Conservation (phyloP, 2,797 vertebrate species). For the Lophotriccus pileatus region DNA sequence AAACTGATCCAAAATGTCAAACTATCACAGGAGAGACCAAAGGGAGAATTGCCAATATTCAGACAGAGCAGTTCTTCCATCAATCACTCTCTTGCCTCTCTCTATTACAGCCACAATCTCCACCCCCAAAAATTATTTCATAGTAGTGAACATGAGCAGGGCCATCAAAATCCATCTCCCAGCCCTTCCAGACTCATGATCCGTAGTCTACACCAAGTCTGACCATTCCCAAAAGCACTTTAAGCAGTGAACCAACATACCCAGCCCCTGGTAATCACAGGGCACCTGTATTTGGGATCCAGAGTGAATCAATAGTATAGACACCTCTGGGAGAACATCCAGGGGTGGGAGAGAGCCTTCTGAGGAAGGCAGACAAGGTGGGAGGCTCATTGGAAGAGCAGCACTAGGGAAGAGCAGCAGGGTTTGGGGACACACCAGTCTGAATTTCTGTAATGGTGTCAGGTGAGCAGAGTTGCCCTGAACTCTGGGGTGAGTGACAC, state of each 20-base stretch:
- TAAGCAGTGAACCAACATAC: background rate
- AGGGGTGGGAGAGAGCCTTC: background rate
- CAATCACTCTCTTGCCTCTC: background rate
- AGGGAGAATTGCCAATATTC: background rate
- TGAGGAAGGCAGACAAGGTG: background rate
- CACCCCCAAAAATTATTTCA: background rate
- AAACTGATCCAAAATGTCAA: conserved; percentile 8
- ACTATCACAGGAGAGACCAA: background rate
- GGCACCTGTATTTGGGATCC: background rate
- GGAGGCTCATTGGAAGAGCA: background rate
- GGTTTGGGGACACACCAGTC: background rate
- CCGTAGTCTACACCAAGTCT: background rate
- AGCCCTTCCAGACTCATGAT: background rate
- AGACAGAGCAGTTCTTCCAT: background rate
- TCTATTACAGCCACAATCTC: background rate
- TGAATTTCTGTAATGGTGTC: background rate
- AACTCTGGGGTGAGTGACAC: background rate
- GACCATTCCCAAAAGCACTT: background rate
- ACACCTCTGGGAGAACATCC: background rate
- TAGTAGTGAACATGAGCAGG: background rate
- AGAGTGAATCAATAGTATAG: background rate
- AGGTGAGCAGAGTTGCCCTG: background rate
- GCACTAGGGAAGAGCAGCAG: background rate
- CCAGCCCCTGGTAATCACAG: background rate
- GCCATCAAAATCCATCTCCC: background rate